Evolutionary conservation across 2,888 invertebrate genomes (phyloP).

Genomic region (Drosophila barbarae): DNA sequence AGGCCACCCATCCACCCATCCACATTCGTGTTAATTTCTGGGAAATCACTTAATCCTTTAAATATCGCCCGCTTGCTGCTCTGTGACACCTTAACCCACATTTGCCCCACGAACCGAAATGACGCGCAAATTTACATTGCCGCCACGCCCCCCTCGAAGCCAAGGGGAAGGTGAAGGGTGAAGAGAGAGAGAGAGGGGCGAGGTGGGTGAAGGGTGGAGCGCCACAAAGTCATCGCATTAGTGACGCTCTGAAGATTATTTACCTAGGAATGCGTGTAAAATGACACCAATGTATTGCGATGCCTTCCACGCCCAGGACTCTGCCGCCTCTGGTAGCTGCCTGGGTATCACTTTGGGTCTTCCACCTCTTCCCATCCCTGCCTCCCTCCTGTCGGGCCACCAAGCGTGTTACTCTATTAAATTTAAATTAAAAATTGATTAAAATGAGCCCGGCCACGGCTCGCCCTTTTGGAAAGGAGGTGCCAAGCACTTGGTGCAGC

Average conservation of each 20-base stretch:
- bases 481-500: conserved; percentile 18
- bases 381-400: conserved; percentile 19
- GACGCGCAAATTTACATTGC: conserved; percentile 70
- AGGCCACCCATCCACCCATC: neutral
- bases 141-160: neutral
- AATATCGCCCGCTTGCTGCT: conserved; percentile 45
- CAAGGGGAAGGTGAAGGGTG: neutral
- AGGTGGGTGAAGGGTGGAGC: neutral
- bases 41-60: conserved; percentile 73
- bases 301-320: neutral
- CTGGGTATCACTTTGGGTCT: neutral
- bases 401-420: conserved; percentile 71
- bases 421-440: conserved; percentile 77
- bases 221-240: conserved; percentile 59
- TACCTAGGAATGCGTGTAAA: conserved; percentile 72
- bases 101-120: conserved; percentile 52
- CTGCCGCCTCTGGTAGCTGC: neutral
- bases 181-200: neutral
- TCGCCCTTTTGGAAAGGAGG: conserved; percentile 6
- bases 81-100: conserved; percentile 61
- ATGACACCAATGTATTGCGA: conserved; percentile 51
- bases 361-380: neutral
- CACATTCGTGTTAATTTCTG: conserved; percentile 56
- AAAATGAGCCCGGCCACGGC: conserved; percentile 59
- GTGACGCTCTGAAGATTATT: conserved; percentile 66